Evolutionary conservation across 2,888 invertebrate species (phyloP), one percentile per base, ranked within the genome.

Genomic region (Rhopalosiphum nymphaeae): DNA sequence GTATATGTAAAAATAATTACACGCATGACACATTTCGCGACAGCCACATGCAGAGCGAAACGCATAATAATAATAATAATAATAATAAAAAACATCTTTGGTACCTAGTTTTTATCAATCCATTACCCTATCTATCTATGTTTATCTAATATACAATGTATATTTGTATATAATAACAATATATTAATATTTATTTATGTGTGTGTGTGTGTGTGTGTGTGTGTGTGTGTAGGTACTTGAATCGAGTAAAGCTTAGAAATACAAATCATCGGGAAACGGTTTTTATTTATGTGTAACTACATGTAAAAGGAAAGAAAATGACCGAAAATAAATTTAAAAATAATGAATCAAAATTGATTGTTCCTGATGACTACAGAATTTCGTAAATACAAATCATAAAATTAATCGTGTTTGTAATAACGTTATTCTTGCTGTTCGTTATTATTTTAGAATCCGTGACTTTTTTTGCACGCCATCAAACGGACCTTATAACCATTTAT

Each of bases 81-180:
- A 57, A 90, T 89, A 89, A 89, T 89, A 61, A 78, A 16, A 46
- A 92, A 92, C 42, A 86, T 91, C 90, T 91, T 91, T 91, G 90
- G 90, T 67, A 67, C 46, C 90, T 91, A 91, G 67, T 61, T 91
- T 90, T 67, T 78, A 49, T 78, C 46, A 36, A 86, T 61, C n/a
- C 67, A 90, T 89, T 56, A 25, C 11, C 78, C 78, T 78, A 78
- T 36, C 36, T 21, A 78, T 36, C 78, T 78, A 78, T 89, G 42
- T 89, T 13, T 89, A 57, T 61, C 89, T 89, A 44, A 42, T 29
- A 78, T 36, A 36, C 36, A 78, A 78, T 57, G 36, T 88, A 88
- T 36, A 88, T 53, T 53, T 25, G 53, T n/a, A 56, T 25, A 53
- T 26, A 11, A 78, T 36, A 25, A 16, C 4, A 36, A 88, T 36